Base-by-base conservation (phyloP, 1,140 invertebrate genomes). In the Littorina saxatilis region DNA sequence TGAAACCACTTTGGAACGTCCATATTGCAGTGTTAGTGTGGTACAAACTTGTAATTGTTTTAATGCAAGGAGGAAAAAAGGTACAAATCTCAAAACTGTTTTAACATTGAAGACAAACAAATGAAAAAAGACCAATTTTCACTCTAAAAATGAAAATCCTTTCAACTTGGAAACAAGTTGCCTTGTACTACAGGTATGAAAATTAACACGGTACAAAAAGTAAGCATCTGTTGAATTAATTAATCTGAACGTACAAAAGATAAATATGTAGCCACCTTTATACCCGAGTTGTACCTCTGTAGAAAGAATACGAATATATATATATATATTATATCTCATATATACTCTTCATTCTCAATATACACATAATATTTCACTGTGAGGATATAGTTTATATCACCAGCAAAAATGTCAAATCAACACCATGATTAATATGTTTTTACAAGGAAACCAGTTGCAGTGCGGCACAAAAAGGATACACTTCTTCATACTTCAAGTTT, bases 231-330 rank as follows among this genome's bases (percentile, higher is more conserved):
- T 66, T 43, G 50, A 68, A 68, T 50, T 27, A 29, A n/a, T n/a
- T 47, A 47, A 17, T 47, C 43, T 63, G 52, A 47, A 78, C 76
- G 76, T 78, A 78, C 55, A 78, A 78, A 78, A 78, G 76, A 78
- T 78, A 78, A n/a, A n/a, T 63, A 75, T 75, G 35, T 78, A 78
- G 55, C 39, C 76, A 78, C 76, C 76, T 78, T 78, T 78, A 35
- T 78, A 78, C 76, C 76, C 55, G 76, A 78, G 55, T 63, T 39
- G 55, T 39, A 78, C 76, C 76, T 66, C 55, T 55, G 76, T 78
- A 78, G 76, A 78, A 78, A 78, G 76, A 78, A 78, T 78, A 78
- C 39, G 76, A 78, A 78, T 78, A 78, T 78, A 78, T 78, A 78
- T 68, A 39, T 68, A 68, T 68, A 68, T 37, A 39, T 32, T 66